Evolutionary conservation across 2,113 vertebrate genomes (phyloP).

Genomic region (Rafetus swinhoei): DNA sequence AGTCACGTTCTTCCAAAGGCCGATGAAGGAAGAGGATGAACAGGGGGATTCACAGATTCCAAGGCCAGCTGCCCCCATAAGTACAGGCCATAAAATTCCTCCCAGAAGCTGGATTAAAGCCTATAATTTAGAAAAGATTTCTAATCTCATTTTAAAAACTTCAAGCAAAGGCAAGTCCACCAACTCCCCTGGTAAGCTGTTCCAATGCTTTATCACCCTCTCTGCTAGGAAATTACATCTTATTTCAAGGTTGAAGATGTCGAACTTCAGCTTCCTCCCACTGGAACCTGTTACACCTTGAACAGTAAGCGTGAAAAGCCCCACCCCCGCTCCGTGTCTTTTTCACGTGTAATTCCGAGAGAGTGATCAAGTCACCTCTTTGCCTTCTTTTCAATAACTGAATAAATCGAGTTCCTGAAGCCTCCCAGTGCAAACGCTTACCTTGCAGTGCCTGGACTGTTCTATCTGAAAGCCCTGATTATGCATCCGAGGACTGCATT

Average conservation of each 20-base stretch:
- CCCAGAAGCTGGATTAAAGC: background rate
- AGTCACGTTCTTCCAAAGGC: background rate
- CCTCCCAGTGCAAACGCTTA: background rate
- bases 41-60: background rate
- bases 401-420: background rate
- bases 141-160: background rate
- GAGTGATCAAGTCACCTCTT: background rate
- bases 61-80: background rate
- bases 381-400: background rate
- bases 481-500: background rate
- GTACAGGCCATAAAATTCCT: background rate
- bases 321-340: background rate
- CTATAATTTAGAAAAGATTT: background rate
- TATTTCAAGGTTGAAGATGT: background rate
- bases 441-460: background rate
- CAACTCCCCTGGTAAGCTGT: background rate
- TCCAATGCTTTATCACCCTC: background rate
- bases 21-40: background rate
- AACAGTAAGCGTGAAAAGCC: background rate
- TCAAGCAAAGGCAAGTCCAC: background rate
- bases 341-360: background rate
- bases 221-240: background rate
- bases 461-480: too few relatives aligned
- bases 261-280: background rate
- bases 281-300: background rate